Conservation (phyloP, 2,888 invertebrate species). For the Platycnemis pennipes region DNA sequence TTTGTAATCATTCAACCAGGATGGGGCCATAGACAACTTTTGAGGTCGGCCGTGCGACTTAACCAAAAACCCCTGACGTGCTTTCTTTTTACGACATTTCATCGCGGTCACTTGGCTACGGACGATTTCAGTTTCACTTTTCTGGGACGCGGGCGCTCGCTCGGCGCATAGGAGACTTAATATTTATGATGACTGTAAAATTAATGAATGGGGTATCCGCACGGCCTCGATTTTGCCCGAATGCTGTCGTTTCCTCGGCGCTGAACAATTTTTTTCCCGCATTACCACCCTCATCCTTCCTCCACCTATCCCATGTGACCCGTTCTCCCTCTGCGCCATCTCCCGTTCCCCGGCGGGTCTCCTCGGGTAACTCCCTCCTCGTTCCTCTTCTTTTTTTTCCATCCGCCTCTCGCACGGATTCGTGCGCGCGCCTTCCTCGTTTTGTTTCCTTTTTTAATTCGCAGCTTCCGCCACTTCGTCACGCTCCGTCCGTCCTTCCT, state of each 20-base stretch:
- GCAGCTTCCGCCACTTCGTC: conserved; percentile 42
- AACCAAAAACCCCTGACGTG: background rate
- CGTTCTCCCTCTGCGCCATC: background rate
- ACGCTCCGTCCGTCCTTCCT: conserved; percentile 2
- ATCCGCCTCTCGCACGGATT: background rate
- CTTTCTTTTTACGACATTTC: background rate
- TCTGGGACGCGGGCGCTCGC: background rate
- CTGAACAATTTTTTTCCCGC: background rate
- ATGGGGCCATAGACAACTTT: background rate
- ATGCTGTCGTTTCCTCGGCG: background rate
- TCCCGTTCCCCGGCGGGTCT: background rate
- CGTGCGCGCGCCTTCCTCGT: background rate
- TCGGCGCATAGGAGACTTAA: background rate
- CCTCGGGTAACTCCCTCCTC: background rate
- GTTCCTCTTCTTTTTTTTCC: background rate
- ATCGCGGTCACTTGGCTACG: background rate
- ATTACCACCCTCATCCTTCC: background rate
- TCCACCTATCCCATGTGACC: background rate
- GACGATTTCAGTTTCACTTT: background rate
- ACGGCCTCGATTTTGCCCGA: background rate
- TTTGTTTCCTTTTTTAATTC: background rate
- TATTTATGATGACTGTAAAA: background rate
- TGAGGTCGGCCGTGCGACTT: background rate
- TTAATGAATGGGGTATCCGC: background rate
- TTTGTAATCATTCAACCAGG: background rate